Evolutionary conservation across 2,797 vertebrate genomes (phyloP), one percentile per base, ranked within the genome.

Genomic region (Echiichthys vipera): DNA sequence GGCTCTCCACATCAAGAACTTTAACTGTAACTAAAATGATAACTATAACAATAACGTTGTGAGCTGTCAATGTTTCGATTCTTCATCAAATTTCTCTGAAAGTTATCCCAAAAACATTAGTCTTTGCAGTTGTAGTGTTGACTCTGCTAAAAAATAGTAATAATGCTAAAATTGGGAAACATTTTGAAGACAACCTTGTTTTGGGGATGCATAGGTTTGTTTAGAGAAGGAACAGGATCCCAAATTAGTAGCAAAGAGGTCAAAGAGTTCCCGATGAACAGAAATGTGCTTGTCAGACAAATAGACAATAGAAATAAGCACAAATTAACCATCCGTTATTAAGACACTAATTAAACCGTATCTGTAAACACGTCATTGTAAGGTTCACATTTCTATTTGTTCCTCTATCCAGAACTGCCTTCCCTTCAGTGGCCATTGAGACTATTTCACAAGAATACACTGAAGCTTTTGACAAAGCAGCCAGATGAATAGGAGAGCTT

Each of bases 251-350:
- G 57, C 65, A 76, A 72, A 78, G 74, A 74, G 73, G 68, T 74
- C 80, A 59, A 77, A 77, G 54, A 81, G 63, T 49, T 75, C 45
- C 37, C 81, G 65, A 78, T 77, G 56, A 83, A 80, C 65, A 68
- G 34, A 80, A 74, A 78, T 68, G 27, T 43, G 8, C 63, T 75
- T 57, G 34, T 71, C 64, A 71, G 50, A 67, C 71, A 76, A 72
- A 74, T 9, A 56, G 40, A 77, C 56, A 37, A 7, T 39, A n/a
- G n/a, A n/a, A 37, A 51, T 50, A 61, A 11, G 25, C n/a, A 50
- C 30, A 64, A 57, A 73, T 69, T 30, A 77, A 54, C 57, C 45
- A 78, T 65, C 67, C 62, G 65, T 57, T 81, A 57, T 72, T 54
- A n/a, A 77, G 30, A 47, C 36, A 20, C 47, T 75, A 80, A 88